Base-by-base conservation (phyloP, 2,113 vertebrate genomes). In the Lanius collurio region DNA sequence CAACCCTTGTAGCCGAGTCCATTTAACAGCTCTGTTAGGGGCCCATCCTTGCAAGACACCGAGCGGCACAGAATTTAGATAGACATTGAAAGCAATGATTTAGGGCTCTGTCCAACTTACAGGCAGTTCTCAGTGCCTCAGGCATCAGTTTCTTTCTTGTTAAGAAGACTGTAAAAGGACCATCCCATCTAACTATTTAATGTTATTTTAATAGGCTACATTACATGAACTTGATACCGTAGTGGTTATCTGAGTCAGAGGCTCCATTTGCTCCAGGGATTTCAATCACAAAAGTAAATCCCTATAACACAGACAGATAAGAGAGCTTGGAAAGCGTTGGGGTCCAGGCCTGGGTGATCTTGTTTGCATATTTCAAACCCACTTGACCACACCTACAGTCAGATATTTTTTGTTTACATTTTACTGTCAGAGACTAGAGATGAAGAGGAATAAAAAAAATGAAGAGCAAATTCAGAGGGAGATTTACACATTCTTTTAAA, bases 11-110 rank as follows among this genome's bases (percentile, higher is more conserved):
- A 86, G 87, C 77, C 20, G 65, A 95, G 65, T 31, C 71, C 74
- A 59, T 87, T 93, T 92, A 95, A 90, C 80, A 92, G 83, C 83
- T 94, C 81, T 91, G 60, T 83, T 81, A 93, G 93, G 37, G 90
- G 90, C 90, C 83, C 65, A 60, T 60, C 73, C 62, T 81, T 78
- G 31, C 73, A 82, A 87, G 83, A 49, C 56, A 39, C 2, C 13
- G 85, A 84, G 76, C 56, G 28, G 19, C 79, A 74, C 56, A 64
- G 44, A 87, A 63, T 70, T 78, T 59, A 91, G 74, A 93, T 53
- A 75, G 44, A 42, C 31, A 35, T 7, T 0, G 6, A 87, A 71
- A 78, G 46, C 71, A 73, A 68, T 76, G 76, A 94, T 89, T 93
- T 78, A 92, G 73, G 49, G 37, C 49, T 26, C 64, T 21, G 37